phyloP scores from a whole-genome alignment of 2,888 invertebrate species.

The Protophormia terraenovae region DNA sequence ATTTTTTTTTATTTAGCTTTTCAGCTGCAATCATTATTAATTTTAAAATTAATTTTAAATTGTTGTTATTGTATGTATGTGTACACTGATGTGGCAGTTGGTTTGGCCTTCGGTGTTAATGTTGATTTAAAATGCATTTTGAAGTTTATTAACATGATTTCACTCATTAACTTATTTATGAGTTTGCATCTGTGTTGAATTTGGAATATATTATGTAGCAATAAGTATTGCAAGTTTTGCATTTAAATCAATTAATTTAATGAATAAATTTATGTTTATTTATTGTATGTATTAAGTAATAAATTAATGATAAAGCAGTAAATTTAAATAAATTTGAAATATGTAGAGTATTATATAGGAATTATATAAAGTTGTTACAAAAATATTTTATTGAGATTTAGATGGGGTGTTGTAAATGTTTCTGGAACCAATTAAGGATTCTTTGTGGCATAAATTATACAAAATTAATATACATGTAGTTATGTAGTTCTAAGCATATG shows the following conservation, averaged over 20 bases:
- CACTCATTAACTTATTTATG: conserved; percentile 42
- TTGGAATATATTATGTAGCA: neutral
- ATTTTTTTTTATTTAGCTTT: neutral
- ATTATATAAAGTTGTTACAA: too few relatives aligned
- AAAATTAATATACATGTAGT: too few relatives aligned
- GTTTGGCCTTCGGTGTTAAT: conserved; percentile 5
- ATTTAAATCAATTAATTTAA: conserved; percentile 51
- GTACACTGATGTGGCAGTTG: too few relatives aligned
- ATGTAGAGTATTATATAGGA: too few relatives aligned
- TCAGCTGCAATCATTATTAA: neutral
- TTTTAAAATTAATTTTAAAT: conserved; percentile 26
- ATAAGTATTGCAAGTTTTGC: neutral
- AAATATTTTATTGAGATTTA: too few relatives aligned
- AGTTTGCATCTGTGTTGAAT: neutral
- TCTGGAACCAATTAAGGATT: too few relatives aligned
- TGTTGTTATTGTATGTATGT: conserved; percentile 14
- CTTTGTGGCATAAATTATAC: too few relatives aligned
- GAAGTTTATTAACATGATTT: conserved; percentile 55
- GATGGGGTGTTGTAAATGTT: too few relatives aligned
- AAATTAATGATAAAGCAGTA: neutral
- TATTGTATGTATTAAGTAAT: neutral
- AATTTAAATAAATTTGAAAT: too few relatives aligned
- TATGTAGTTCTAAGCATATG: too few relatives aligned
- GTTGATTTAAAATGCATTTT: conserved; percentile 35
- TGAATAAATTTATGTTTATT: conserved; percentile 25